Percentiles rank a stretch among this genome's conserved stretches.
Evolutionary conservation across 2,797 vertebrate genomes (phyloP).

Genomic region (Tympanoctomys barrerae): DNA sequence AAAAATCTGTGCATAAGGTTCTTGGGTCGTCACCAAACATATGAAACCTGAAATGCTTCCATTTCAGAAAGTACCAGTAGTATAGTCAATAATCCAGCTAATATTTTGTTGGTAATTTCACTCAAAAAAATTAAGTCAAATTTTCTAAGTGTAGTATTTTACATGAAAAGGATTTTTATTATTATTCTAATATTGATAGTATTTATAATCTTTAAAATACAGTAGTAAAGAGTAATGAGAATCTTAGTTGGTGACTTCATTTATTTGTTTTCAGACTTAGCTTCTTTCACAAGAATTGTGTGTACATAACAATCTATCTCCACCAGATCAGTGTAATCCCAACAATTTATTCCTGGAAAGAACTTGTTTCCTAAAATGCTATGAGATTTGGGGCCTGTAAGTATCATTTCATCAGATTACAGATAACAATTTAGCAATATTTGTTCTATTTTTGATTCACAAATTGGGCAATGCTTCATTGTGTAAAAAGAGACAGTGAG

Average conservation of each 20-base stretch:
- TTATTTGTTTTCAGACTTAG: constrained; percentile 42
- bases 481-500: background rate
- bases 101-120: constrained; percentile 26
- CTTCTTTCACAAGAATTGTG: constrained; percentile 6
- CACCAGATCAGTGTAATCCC: background rate
- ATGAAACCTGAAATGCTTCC: background rate
- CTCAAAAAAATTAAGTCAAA: background rate
- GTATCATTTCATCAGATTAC: background rate
- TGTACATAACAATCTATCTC: background rate
- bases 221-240: background rate
- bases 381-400: background rate
- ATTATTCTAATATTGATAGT: background rate
- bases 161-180: background rate
- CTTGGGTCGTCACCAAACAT: background rate
- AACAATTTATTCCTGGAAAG: background rate
- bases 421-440: background rate
- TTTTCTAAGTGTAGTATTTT: constrained; percentile 30
- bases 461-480: background rate
- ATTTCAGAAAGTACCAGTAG: background rate
- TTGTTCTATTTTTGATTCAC: background rate
- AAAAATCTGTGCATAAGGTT: background rate
- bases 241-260: constrained; percentile 1
- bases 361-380: constrained; percentile 31
- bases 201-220: constrained; percentile 9
- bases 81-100: background rate